Evolutionary conservation across 1,140 invertebrate genomes (phyloP), one percentile per base, ranked within the genome.

Genomic region (Drosophila cardini): DNA sequence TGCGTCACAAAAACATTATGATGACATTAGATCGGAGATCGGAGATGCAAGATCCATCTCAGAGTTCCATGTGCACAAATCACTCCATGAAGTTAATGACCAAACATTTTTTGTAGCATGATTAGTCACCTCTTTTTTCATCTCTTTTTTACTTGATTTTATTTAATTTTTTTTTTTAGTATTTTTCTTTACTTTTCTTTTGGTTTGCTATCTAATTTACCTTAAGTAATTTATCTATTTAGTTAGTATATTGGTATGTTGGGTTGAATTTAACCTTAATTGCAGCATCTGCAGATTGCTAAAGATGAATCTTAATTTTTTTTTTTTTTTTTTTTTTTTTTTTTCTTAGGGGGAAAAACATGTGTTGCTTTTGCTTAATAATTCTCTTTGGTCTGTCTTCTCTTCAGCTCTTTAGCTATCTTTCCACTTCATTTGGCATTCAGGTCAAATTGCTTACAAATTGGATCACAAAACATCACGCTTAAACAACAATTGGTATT

Each of bases 201-300:
- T 32, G 13, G 16, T 6, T 50, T 32, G 32, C 30, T 50, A 62
- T 50, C 58, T 60, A 34, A 6, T 26, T 34, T 34, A 16, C 26
- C n/a, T 11, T 9, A 18, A 36, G 52, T 60, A 26, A 46, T 46
- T 34, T 60, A 60, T 34, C 30, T 30, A 26, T 43, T 60, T 62
- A n/a, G 34, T 26, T 26, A 26, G 50, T 38, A 30, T 61, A 61
- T 61, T 48, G 45, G 48, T 13, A 30, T 32, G 30, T 61, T 21
- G 30, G 32, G 15, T n/a, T n/a, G n/a, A n/a, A 26, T 26, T 62
- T 62, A 62, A 62, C 58, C 45, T 40, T 50, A 62, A 62, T 62
- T 62, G 13, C 21, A 26, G 21, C 21, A 36, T 45, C 45, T 1
- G 5, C 43, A 46, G 43, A 50, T 62, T 60, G 43, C 30, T 30